phyloP scores from a whole-genome alignment of 2,113 vertebrate genomes.

The Pterocles orientalis region DNA sequence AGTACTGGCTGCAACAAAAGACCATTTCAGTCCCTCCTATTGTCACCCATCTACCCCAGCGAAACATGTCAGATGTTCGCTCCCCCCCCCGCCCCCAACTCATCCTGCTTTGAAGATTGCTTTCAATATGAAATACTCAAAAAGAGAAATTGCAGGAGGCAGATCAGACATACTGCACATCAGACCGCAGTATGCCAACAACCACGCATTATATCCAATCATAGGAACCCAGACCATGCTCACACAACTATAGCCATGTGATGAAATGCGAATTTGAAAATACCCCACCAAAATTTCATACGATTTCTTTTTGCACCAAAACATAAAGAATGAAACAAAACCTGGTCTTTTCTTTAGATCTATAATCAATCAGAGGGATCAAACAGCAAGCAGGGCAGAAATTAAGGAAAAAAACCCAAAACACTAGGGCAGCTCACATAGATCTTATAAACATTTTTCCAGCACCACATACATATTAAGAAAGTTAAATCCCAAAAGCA shows the following conservation, averaged over 20 bases:
- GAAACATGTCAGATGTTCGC: neutral
- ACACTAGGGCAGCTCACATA: neutral
- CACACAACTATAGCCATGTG: neutral
- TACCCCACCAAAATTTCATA: neutral
- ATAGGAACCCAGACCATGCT: neutral
- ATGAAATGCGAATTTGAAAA: neutral
- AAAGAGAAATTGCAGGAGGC: neutral
- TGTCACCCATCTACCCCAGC: neutral
- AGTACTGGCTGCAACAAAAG: neutral
- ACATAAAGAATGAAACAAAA: neutral
- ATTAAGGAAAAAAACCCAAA: neutral
- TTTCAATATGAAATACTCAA: neutral
- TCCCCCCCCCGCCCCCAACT: no score
- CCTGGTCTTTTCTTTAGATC: neutral
- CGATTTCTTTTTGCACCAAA: neutral
- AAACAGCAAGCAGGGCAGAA: neutral
- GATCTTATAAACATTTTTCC: neutral
- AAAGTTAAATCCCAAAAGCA: neutral
- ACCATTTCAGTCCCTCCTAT: neutral
- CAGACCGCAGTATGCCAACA: neutral
- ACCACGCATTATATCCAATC: neutral
- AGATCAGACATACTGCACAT: neutral
- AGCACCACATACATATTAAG: neutral
- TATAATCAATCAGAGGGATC: neutral
- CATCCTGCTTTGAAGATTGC: neutral